Base-by-base conservation (phyloP, 1,140 invertebrate genomes). In the Mactra quadrangularis region DNA sequence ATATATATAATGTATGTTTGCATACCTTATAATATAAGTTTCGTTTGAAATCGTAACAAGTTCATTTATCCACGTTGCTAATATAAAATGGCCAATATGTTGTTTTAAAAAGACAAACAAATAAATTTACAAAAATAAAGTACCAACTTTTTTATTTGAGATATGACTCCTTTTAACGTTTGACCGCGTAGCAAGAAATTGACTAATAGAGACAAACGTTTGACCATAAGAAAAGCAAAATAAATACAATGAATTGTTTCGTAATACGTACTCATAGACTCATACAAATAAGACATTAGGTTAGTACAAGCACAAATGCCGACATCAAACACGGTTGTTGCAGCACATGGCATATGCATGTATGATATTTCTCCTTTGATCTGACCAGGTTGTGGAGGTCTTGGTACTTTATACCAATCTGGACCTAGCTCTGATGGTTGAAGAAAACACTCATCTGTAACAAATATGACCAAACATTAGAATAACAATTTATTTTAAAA, bases 271-370 rank as follows among this genome's bases (percentile, higher is more conserved):
- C 79, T 72, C 19, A 74, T 22, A n/a, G 70, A 74, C 22, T 55
- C 62, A 27, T 52, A 66, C 9, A 82, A 17, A 27, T 62, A 62
- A n/a, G 79, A 62, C 68, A 75, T 38, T 6, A 82, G 70, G 38
- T 72, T 82, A 6, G 79, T 82, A 66, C 79, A 82, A 4, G 70
- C 70, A 25, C 79, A 82, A 11, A 82, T 60, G 1, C 59, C 59
- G 38, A 75, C 38, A 13, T 82, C 79, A 74, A 82, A 82, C 45
- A 82, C 59, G 3, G 79, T 82, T 15, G 70, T 66, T 29, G 55
- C 19, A 22, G 79, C 79, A 55, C 79, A 82, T 29, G 79, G 79
- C 79, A 82, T 82, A 50, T 82, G 79, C 25, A 82, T 53, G 35
- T 64, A 82, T 9, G 57, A 66, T 15, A 22, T 38, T 25, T 71